Evolutionary conservation across 2,888 invertebrate species (phyloP).

Genomic region (Hypomecis punctinalis): DNA sequence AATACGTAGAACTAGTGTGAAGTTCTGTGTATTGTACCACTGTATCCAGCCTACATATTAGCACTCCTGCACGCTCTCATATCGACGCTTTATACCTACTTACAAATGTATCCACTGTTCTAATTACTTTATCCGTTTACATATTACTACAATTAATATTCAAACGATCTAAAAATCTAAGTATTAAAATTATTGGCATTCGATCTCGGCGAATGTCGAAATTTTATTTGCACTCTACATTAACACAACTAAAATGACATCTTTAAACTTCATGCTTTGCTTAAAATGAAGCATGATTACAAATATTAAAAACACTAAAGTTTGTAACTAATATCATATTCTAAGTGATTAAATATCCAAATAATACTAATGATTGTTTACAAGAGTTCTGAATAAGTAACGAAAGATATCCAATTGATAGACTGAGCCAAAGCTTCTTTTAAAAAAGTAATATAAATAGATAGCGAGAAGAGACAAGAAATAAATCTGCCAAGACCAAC

Average conservation of each 20-base stretch:
- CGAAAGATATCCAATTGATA: too few species aligned
- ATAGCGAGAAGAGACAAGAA: too few species aligned
- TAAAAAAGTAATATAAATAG: too few species aligned
- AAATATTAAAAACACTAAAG: conserved; percentile 30
- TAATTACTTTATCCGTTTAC: conserved; percentile 3
- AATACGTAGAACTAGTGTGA: conserved; percentile 35
- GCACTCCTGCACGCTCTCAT: conserved; percentile 71
- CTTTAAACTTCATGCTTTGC: conserved; percentile 49
- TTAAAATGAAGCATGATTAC: conserved; percentile 53
- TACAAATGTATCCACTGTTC: conserved; percentile 9
- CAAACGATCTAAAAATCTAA: neutral
- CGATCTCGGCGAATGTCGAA: neutral
- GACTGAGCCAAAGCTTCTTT: too few species aligned
- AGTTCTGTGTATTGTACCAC: conserved; percentile 36
- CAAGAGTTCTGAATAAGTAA: too few species aligned
- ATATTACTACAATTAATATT: neutral
- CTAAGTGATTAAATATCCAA: too few species aligned
- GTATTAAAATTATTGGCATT: neutral
- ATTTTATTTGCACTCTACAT: conserved; percentile 18
- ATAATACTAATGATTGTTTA: too few species aligned
- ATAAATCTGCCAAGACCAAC: too few species aligned
- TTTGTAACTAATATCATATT: conserved; percentile 10
- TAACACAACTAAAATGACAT: conserved; percentile 24
- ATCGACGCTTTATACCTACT: conserved; percentile 44
- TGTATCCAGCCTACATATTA: conserved; percentile 43